Conservation (phyloP, 2,797 vertebrate genomes). For the Sardinella longiceps region DNA sequence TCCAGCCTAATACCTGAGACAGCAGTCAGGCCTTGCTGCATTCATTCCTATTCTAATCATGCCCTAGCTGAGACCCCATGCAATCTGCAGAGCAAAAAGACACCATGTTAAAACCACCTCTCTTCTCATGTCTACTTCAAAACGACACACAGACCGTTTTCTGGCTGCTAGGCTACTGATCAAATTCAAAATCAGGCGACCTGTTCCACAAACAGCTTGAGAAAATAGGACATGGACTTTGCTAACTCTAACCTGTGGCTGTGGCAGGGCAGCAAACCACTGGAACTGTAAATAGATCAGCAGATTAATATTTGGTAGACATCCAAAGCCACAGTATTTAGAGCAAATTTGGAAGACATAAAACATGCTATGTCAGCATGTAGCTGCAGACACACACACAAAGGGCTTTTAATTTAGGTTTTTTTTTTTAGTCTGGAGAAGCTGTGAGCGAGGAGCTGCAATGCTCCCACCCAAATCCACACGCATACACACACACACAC, state of each 20-base stretch:
- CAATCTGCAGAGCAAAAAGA: slow-evolving; percentile 17
- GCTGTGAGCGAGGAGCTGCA: neutral
- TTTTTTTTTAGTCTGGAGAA: neutral
- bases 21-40: neutral
- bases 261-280: neutral
- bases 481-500: neutral
- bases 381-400: neutral
- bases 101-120: neutral
- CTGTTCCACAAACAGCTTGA: neutral
- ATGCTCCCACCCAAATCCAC: slow-evolving; percentile 20
- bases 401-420: neutral
- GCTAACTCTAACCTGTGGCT: slow-evolving; percentile 15
- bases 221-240: neutral
- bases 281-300: neutral
- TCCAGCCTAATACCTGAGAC: neutral
- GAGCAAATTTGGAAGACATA: neutral
- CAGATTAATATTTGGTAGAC: slow-evolving; percentile 5
- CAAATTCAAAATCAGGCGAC: neutral
- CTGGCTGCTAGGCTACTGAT: neutral
- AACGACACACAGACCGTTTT: neutral
- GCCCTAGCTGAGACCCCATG: neutral
- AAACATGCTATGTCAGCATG: neutral
- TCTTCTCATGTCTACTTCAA: neutral
- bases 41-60: neutral
- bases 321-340: neutral